Base-by-base conservation (phyloP, 1,140 invertebrate genomes). In the Pseudomyrmex dendroicus region DNA sequence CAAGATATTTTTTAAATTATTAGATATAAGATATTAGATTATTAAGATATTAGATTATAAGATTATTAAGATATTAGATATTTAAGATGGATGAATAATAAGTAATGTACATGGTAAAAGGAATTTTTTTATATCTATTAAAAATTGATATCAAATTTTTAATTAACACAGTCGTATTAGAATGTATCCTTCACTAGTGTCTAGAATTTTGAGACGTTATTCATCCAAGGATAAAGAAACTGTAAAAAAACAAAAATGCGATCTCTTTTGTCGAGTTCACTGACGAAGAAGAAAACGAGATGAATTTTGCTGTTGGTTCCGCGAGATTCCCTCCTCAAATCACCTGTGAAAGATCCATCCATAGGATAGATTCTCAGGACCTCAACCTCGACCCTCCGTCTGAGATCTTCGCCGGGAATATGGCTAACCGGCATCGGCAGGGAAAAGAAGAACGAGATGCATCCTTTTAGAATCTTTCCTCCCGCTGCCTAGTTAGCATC, bases 281-380 rank as follows among this genome's bases (percentile, higher is more conserved):
- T 17, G 66, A 35, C 35, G 5, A 35, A 35, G 35, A 35, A 17
- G 68, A 59, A 48, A 44, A 77, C n/a, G 48, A 64, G 61, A 70
- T 78, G 15, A 72, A 80, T 80, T 46, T 7, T 8, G 25, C 20
- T 15, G 20, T 59, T 22, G 48, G 35, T 78, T 59, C 35, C 54
- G 15, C 20, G 44, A 72, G 44, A 72, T 72, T 35, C 76, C 76
- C 61, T 61, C 44, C 22, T 80, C 76, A 80, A 78, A 80, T 80
- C 48, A 10, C 50, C n/a, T 35, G 56, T 59, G 52, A 82, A 73
- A 9, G 46, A 22, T 61, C 25, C 57, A 15, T 68, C 63, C 17
- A 56, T 25, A 22, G 54, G 13, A 70, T 78, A 67, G 84, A 76
- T 86, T 89, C 86, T 89, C 84, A 89, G 84, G 87, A 83, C 66